A percentile compares a stretch with the other conserved stretches of the same genome.
These are phyloP conservation scores for Teleiodes luculella DNA, from an alignment of 2,888 invertebrate genomes.

Conservation along the genomic window DNA sequence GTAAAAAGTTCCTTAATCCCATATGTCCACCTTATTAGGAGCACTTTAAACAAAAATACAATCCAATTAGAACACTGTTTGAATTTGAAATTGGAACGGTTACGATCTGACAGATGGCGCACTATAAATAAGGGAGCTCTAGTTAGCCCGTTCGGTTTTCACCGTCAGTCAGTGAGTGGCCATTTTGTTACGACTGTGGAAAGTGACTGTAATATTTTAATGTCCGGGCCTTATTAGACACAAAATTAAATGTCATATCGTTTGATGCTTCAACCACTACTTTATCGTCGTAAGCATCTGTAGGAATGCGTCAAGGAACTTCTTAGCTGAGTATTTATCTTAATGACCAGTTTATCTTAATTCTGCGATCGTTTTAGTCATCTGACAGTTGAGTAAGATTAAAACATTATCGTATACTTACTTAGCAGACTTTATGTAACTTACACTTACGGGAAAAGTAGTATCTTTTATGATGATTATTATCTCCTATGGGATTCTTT, in stretches of 20 bases:
- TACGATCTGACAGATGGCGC: conserved; percentile 72
- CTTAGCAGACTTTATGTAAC: too few species aligned
- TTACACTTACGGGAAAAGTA: too few species aligned
- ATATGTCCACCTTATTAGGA: conserved; percentile 63
- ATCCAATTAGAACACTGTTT: conserved; percentile 73
- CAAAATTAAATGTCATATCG: conserved; percentile 67
- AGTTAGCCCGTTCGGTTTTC: conserved; percentile 54
- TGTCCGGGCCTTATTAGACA: conserved; percentile 62
- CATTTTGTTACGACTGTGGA: conserved; percentile 49
- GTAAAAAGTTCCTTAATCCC: background rate
- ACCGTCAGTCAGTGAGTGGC: conserved; percentile 21
- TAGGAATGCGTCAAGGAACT: background rate
- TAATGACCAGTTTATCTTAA: background rate
- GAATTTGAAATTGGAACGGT: conserved; percentile 71
- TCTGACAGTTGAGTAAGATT: background rate
- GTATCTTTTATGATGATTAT: too few species aligned
- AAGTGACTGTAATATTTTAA: conserved; percentile 55
- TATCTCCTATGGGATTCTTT: too few species aligned
- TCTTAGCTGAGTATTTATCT: background rate
- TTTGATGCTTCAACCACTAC: conserved; percentile 72
- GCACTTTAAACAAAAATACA: conserved; percentile 74
- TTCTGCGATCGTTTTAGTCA: background rate
- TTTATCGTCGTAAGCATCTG: conserved; percentile 64
- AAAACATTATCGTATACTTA: background rate
- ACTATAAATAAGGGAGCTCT: conserved; percentile 68